Conservation (phyloP, 2,888 invertebrate species). For the Agonopterix arenella region DNA sequence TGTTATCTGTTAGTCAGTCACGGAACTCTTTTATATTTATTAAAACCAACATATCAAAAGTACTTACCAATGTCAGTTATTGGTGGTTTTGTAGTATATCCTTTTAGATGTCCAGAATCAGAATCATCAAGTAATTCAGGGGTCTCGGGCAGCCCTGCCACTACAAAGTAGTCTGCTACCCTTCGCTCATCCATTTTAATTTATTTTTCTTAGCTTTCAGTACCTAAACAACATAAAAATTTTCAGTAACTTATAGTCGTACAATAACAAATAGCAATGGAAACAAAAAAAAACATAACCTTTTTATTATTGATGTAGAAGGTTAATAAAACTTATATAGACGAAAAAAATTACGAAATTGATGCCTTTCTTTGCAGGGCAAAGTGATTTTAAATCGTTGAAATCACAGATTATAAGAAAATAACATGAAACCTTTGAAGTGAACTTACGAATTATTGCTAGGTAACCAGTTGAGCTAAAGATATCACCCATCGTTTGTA, state of each 20-base stretch:
- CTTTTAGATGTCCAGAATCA: constrained; percentile 88
- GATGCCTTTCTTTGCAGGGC: background rate
- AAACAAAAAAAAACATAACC: constrained; percentile 25
- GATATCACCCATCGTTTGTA: constrained; percentile 26
- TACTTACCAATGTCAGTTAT: constrained; percentile 93
- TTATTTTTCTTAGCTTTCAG: constrained; percentile 21
- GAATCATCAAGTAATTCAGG: constrained; percentile 87
- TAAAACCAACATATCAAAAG: no score
- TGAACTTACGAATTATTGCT: constrained; percentile 49
- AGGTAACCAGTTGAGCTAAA: constrained; percentile 27
- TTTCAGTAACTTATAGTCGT: constrained; percentile 20
- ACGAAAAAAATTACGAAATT: background rate
- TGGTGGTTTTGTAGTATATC: constrained; percentile 90
- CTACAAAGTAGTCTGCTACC: constrained; percentile 98
- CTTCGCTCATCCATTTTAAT: constrained; percentile 87
- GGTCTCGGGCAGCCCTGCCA: constrained; percentile 94
- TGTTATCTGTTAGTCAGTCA: no score
- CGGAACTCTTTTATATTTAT: no score
- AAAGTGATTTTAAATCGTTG: background rate
- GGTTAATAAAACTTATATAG: background rate
- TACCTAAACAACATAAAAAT: constrained; percentile 27
- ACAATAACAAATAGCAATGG: constrained; percentile 11
- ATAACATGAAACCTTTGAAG: constrained; percentile 50
- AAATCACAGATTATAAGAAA: constrained; percentile 20
- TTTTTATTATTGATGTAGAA: constrained; percentile 8